Conservation (phyloP, 2,888 invertebrate genomes). For the Cosmia trapezina region DNA sequence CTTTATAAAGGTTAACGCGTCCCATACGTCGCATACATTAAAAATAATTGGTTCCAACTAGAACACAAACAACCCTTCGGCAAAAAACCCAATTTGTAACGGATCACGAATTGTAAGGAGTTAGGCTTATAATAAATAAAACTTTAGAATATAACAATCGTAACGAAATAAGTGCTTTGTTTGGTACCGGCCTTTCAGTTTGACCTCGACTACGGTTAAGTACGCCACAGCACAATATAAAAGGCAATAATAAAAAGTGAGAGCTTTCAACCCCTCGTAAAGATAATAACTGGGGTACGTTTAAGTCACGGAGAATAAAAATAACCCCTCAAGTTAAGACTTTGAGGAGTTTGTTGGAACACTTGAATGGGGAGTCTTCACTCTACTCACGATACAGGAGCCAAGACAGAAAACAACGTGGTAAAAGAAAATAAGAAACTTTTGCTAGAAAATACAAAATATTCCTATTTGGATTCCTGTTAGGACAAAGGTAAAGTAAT, state of each 20-base stretch:
- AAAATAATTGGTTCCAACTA: slow-evolving; percentile 69
- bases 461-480: background rate
- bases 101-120: slow-evolving; percentile 69
- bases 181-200: slow-evolving; percentile 70
- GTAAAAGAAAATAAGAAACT: slow-evolving; percentile 16
- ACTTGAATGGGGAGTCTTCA: slow-evolving; percentile 60
- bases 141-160: slow-evolving; percentile 58
- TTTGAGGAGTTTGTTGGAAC: slow-evolving; percentile 69
- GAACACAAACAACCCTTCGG: slow-evolving; percentile 58
- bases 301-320: slow-evolving; percentile 76
- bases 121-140: slow-evolving; percentile 64
- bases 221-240: slow-evolving; percentile 79
- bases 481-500: background rate
- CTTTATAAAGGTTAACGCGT: slow-evolving; percentile 65
- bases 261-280: slow-evolving; percentile 88
- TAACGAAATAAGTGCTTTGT: slow-evolving; percentile 75
- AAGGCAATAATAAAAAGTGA: slow-evolving; percentile 85
- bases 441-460: background rate
- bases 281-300: slow-evolving; percentile 84
- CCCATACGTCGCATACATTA: slow-evolving; percentile 69
- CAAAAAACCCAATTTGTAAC: slow-evolving; percentile 71
- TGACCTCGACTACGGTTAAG: slow-evolving; percentile 80
- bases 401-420: slow-evolving; percentile 8
- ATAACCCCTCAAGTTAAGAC: slow-evolving; percentile 68
- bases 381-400: slow-evolving; percentile 20